Evolutionary conservation across 2,888 invertebrate genomes (phyloP), one percentile per base, ranked within the genome.

Genomic region (Brenthis daphne): DNA sequence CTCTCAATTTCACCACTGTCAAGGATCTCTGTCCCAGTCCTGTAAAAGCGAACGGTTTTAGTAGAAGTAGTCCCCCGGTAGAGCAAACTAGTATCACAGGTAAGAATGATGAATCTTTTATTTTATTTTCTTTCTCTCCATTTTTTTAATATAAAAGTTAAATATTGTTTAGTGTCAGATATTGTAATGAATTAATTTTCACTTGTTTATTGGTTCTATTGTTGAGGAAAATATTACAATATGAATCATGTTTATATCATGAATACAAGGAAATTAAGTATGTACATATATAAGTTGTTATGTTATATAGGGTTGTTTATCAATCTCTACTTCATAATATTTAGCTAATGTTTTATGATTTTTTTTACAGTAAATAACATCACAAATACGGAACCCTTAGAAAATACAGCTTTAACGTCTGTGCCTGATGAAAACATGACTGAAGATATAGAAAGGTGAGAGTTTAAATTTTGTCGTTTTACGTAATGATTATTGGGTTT

Each of bases 21-120:
- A 93, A 93, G 84, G 91, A 90, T 80, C 80, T 92, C 81, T 89
- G 91, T 75, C 87, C 90, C 77, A 92, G 92, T 88, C 92, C 93
- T 83, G 88, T 91, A 67, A 93, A 93, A 81, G 76, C 88, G 74
- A 93, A 92, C 72, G 90, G 91, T 79, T 93, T 89, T 85, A 89
- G 82, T 86, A 89, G 83, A 87, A 92, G 88, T 86, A 83, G 83
- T 81, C 90, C 92, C 77, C 86, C 88, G 75, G 87, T 87, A 83
- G 92, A 92, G 82, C 90, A 91, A 90, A 87, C 83, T 85, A 89
- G 83, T 88, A 88, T 88, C 85, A 88, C 88, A 89, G 90, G 90
- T 90, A 82, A 37, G 14, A 55, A 51, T 11, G 0, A 43, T 43
- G 11, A 2, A 11, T 11, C 37, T 43, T 3, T 29, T 29, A n/a